Conservation (phyloP, 2,888 invertebrate genomes). For the Thereva unica region DNA sequence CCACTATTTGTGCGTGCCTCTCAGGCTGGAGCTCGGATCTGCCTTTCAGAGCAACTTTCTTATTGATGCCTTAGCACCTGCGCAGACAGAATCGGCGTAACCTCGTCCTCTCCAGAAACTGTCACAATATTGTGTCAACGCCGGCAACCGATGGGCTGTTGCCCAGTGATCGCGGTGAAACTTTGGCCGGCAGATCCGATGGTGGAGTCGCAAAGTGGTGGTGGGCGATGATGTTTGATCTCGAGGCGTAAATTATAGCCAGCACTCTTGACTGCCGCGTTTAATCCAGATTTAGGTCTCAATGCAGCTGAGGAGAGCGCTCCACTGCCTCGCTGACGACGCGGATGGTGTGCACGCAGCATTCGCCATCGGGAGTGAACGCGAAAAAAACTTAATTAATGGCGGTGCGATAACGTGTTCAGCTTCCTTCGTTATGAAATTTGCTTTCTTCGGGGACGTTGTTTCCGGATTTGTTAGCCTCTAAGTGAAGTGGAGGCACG, state of each 20-base stretch:
- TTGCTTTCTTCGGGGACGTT: constrained; percentile 8
- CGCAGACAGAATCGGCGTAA: constrained; percentile 11
- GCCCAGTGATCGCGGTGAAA: constrained; percentile 2
- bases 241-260: constrained; percentile 30
- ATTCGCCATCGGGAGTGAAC: background rate
- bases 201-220: constrained; percentile 25
- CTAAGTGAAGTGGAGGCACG: constrained; percentile 13
- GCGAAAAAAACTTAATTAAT: constrained; percentile 15
- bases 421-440: constrained; percentile 30
- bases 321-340: background rate
- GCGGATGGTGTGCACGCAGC: background rate
- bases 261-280: background rate
- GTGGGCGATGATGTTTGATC: constrained; percentile 27
- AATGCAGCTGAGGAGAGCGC: background rate
- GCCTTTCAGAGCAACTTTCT: background rate
- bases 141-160: constrained; percentile 23
- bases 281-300: constrained; percentile 8
- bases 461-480: constrained; percentile 13
- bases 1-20: background rate
- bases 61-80: background rate
- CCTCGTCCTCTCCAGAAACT: constrained; percentile 29
- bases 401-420: constrained; percentile 1
- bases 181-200: background rate
- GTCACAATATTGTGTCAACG: constrained; percentile 33
- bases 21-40: background rate